Conservation (phyloP, 2,888 invertebrate species). For the Phyto melanocephala region DNA sequence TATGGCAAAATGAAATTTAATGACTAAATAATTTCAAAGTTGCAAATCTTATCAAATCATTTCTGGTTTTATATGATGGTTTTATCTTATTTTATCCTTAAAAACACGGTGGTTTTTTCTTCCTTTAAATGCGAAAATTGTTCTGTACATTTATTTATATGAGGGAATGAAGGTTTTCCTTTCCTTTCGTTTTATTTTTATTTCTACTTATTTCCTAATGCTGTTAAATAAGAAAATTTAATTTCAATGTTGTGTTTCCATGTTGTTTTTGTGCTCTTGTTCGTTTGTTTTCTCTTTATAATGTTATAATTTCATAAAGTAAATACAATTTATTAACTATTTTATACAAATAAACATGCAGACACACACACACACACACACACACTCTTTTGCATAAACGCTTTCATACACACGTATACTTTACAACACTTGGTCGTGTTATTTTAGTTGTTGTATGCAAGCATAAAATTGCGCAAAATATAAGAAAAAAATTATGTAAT, state of each 20-base stretch:
- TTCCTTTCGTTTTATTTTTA: neutral
- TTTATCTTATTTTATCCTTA: neutral
- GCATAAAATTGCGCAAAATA: conserved; percentile 43
- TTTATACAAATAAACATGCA: conserved; percentile 64
- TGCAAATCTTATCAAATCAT: conserved; percentile 5
- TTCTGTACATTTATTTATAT: no score
- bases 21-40: neutral
- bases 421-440: conserved; percentile 21
- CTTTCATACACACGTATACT: conserved; percentile 32
- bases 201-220: conserved; percentile 1
- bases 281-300: conserved; percentile 47
- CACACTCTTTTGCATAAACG: neutral
- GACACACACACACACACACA: conserved; percentile 24
- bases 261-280: neutral
- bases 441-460: conserved; percentile 20
- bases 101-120: no score
- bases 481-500: conserved; percentile 51
- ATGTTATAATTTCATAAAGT: conserved; percentile 62
- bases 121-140: no score
- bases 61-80: conserved; percentile 10
- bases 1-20: neutral
- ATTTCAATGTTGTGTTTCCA: conserved; percentile 33
- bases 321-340: conserved; percentile 66
- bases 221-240: conserved; percentile 48
- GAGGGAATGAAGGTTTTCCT: neutral